Conservation (phyloP, 2,888 invertebrate species). For the Odiellus spinosus region DNA sequence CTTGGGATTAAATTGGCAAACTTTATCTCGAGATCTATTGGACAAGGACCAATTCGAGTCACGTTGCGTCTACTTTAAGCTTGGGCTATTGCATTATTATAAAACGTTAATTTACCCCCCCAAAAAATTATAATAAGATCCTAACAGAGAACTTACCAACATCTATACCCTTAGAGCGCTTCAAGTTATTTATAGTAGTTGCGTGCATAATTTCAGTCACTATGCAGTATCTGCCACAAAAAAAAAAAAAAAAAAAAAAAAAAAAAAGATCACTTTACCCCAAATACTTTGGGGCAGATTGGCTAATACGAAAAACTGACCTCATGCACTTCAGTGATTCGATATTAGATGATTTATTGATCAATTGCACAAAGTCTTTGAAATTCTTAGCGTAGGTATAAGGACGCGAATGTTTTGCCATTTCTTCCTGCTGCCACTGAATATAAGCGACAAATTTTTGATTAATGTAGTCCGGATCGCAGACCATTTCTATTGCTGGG, state of each 20-base stretch:
- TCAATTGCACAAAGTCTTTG: slow-evolving; percentile 71
- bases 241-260: too few species aligned
- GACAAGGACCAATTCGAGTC: too few species aligned
- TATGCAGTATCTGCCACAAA: slow-evolving; percentile 63
- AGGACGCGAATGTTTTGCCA: slow-evolving; percentile 50
- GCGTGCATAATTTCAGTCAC: slow-evolving; percentile 88
- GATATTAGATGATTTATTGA: slow-evolving; percentile 59
- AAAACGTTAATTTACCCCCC: too few species aligned
- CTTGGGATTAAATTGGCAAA: too few species aligned
- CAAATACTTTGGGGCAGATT: too few species aligned
- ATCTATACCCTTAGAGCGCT: slow-evolving; percentile 54
- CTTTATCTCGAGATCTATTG: too few species aligned
- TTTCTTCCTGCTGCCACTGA: slow-evolving; percentile 56
- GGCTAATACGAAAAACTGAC: slow-evolving; percentile 28
- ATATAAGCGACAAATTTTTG: slow-evolving; percentile 67
- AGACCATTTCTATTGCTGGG: slow-evolving; percentile 63
- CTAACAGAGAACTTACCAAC: slow-evolving; percentile 39
- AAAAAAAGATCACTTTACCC: too few species aligned
- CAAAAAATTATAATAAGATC: too few species aligned
- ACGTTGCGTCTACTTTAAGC: too few species aligned
- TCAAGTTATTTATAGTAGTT: slow-evolving; percentile 73
- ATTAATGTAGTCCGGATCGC: slow-evolving; percentile 82
- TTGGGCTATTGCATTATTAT: too few species aligned
- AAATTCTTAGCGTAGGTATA: slow-evolving; percentile 77
- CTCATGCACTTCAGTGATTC: slow-evolving; percentile 68